Conservation (phyloP, 2,113 vertebrate species). For the Colossoma macropomum region DNA sequence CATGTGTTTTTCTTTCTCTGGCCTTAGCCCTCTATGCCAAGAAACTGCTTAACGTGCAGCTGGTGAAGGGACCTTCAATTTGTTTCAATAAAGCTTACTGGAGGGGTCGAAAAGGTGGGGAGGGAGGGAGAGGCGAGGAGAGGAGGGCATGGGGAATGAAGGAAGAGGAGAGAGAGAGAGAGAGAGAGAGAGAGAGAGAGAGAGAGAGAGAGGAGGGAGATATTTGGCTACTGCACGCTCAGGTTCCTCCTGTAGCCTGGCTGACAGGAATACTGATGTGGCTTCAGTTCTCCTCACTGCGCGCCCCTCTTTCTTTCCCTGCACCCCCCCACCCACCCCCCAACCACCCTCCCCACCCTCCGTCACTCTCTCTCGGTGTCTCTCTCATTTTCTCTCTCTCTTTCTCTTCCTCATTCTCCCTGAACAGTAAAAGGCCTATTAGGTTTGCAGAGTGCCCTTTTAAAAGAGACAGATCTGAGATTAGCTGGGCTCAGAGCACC, state of each 20-base stretch:
- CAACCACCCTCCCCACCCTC: constrained; percentile 20
- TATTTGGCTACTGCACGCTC: constrained; percentile 65
- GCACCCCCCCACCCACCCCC: no score
- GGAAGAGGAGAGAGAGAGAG: constrained; percentile 2
- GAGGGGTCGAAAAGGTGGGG: constrained; percentile 18
- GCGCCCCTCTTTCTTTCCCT: constrained; percentile 12
- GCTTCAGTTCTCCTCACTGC: constrained; percentile 56
- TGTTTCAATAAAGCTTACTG: constrained; percentile 71
- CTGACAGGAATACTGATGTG: constrained; percentile 77
- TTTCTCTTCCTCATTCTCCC: constrained; percentile 11
- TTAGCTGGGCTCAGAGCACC: constrained; percentile 30
- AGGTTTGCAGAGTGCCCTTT: constrained; percentile 56
- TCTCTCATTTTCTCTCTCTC: constrained; percentile 15
- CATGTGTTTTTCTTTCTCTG: constrained; percentile 56
- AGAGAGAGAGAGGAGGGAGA: constrained; percentile 24
- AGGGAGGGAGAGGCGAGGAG: constrained; percentile 37
- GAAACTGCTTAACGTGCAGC: constrained; percentile 69
- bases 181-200: constrained; percentile 12
- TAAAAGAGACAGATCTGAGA: constrained; percentile 49
- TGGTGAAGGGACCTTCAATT: constrained; percentile 65
- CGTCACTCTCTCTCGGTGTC: constrained; percentile 8
- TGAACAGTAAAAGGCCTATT: constrained; percentile 58
- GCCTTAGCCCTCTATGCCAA: constrained; percentile 30
- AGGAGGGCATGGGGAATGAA: constrained; percentile 24
- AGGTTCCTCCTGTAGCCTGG: constrained; percentile 70